Evolutionary conservation across 2,888 invertebrate genomes (phyloP), one percentile per base, ranked within the genome.

Genomic region (Crossocerus cetratus): DNA sequence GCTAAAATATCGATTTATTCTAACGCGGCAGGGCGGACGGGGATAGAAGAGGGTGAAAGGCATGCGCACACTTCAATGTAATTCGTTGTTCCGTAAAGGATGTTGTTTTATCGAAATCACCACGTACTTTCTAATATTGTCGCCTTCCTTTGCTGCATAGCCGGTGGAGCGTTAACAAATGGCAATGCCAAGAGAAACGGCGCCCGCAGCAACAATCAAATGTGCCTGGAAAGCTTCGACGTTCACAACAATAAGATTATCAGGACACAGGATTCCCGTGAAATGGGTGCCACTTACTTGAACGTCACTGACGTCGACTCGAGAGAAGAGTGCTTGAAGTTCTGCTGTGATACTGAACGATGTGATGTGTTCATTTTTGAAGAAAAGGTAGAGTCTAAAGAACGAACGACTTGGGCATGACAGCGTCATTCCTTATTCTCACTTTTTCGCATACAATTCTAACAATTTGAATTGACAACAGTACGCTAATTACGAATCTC

Each of bases 341-440:
- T 96, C 76, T 98, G 98, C 91, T 98, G 97, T 91, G 95, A 96
- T 90, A 97, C 96, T 2, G 94, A 94, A 61, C 91, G 93, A 74
- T 98, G 98, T 90, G 97, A 98, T 90, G 97, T 97, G 22, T 97
- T 97, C 90, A 95, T 98, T 81, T 98, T 95, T 88, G 97, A 98
- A 90, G 96, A 97, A 88, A 97, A 97, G 94, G 96, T 96, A 69
- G n/a, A n/a, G n/a, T n/a, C n/a, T n/a, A n/a, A n/a, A n/a, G n/a
- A n/a, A n/a, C n/a, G n/a, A n/a, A n/a, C n/a, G n/a, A n/a, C n/a
- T n/a, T n/a, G n/a, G n/a, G n/a, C n/a, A n/a, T n/a, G n/a, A n/a
- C n/a, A n/a, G 14, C 23, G 59, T n/a, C 57, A 14, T 65, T 14
- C 8, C 60, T 8, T 55, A 69, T 63, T 18, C 22, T 44, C 16